Evolutionary conservation across 2,888 invertebrate genomes (phyloP).

Genomic region (Macrosoma leucophasiata): DNA sequence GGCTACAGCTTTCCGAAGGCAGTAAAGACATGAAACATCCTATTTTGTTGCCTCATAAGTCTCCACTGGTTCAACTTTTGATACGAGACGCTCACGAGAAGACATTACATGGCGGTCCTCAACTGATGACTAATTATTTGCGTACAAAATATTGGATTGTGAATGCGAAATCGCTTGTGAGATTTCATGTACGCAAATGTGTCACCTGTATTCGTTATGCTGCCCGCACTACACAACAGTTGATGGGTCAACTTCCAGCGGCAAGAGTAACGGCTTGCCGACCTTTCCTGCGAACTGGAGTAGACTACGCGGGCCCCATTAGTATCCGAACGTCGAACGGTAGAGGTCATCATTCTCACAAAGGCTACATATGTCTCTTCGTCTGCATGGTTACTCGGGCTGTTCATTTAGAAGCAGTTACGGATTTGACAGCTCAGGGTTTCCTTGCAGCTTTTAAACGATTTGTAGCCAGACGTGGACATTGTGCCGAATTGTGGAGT

Average conservation of each 20-base stretch:
- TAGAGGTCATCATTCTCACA: slow-evolving; percentile 21
- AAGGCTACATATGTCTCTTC: slow-evolving; percentile 26
- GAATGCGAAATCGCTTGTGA: too few species aligned
- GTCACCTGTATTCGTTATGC: slow-evolving; percentile 18
- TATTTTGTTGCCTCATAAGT: too few species aligned
- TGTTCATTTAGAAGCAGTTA: slow-evolving; percentile 24
- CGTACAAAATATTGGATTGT: too few species aligned
- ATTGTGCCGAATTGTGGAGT: slow-evolving; percentile 15
- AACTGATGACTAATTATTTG: too few species aligned
- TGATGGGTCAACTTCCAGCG: slow-evolving; percentile 25
- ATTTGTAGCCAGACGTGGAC: slow-evolving; percentile 15
- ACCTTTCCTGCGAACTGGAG: slow-evolving; percentile 24
- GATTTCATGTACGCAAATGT: too few species aligned
- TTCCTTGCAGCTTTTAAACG: slow-evolving; percentile 23
- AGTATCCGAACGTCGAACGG: slow-evolving; percentile 24
- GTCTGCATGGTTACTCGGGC: slow-evolving; percentile 24
- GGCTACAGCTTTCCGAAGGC: too few species aligned
- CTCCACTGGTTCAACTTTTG: too few species aligned
- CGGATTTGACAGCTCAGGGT: slow-evolving; percentile 27
- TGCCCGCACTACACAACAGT: slow-evolving; percentile 1
- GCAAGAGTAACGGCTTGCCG: slow-evolving; percentile 20
- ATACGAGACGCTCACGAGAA: too few species aligned
- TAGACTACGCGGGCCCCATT: slow-evolving; percentile 24
- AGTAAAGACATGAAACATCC: too few species aligned
- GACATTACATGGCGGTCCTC: too few species aligned